phyloP scores from a whole-genome alignment of 30 jellyfish, hydroid and myxozoan genomes.

The Catostylus mosaicus region DNA sequence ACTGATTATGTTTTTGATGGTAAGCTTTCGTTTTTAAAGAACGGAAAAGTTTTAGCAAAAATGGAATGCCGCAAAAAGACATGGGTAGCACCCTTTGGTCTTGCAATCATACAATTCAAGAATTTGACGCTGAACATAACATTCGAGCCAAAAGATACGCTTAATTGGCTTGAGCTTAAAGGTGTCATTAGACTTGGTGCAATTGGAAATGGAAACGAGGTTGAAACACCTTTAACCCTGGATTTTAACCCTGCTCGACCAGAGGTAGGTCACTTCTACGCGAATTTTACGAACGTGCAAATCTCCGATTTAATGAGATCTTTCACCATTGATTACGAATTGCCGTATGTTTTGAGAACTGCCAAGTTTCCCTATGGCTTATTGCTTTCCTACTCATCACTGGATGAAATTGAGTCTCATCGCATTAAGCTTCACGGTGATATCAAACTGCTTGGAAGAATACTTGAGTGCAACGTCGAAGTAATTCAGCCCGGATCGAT shows the following conservation, averaged over 20 bases:
- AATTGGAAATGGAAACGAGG: slow-evolving; percentile 80
- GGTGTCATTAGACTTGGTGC: slow-evolving; percentile 84
- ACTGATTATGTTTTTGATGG: slow-evolving; percentile 84
- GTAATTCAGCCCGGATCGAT: slow-evolving; percentile 75
- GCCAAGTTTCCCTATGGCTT: slow-evolving; percentile 90
- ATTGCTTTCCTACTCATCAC: slow-evolving; percentile 82
- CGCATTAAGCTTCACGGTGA: slow-evolving; percentile 86
- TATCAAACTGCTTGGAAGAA: slow-evolving; percentile 78
- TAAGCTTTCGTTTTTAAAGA: slow-evolving; percentile 59
- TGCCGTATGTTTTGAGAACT: slow-evolving; percentile 83
- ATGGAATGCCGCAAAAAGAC: slow-evolving; percentile 67
- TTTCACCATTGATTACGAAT: slow-evolving; percentile 73
- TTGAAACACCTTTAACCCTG: slow-evolving; percentile 81
- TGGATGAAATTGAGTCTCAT: slow-evolving; percentile 27
- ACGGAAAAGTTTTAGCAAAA: slow-evolving; percentile 77
- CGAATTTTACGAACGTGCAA: slow-evolving; percentile 75
- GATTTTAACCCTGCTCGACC: slow-evolving; percentile 82
- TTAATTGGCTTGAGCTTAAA: slow-evolving; percentile 60
- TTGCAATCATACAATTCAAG: slow-evolving; percentile 70
- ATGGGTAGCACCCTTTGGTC: slow-evolving; percentile 93
- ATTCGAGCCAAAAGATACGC: slow-evolving; percentile 68
- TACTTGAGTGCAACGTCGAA: slow-evolving; percentile 71
- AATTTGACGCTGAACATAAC: slow-evolving; percentile 66
- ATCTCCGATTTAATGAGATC: slow-evolving; percentile 79
- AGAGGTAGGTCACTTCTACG: slow-evolving; percentile 77